Conservation (phyloP, 30 jellyfish, hydroid and myxozoan species). For the Chironex yamaguchii region DNA sequence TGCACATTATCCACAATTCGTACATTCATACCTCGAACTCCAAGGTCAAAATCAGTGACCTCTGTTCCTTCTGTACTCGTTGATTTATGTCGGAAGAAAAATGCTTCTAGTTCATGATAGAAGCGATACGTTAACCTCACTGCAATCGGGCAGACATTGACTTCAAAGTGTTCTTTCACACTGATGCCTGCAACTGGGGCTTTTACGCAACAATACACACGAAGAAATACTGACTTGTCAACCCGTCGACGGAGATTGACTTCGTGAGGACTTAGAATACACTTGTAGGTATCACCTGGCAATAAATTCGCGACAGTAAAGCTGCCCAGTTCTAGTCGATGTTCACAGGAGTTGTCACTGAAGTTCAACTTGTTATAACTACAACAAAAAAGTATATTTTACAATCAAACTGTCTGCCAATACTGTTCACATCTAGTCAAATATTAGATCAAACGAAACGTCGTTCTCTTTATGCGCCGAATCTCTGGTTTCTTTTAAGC, state of each 20-base stretch:
- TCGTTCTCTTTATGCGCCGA: too few species aligned
- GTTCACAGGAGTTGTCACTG: constrained; percentile 86
- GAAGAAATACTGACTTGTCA: constrained; percentile 89
- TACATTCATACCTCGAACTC: constrained; percentile 53
- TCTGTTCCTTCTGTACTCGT: constrained; percentile 48
- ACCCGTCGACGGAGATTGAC: constrained; percentile 90
- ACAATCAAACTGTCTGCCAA: neutral
- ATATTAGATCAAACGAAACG: neutral
- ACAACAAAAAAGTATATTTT: neutral
- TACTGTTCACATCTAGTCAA: neutral
- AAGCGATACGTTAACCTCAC: constrained; percentile 89
- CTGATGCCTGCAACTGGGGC: constrained; percentile 98
- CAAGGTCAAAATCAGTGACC: constrained; percentile 64
- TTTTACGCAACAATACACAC: constrained; percentile 89
- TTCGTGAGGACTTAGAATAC: constrained; percentile 89
- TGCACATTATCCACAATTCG: neutral
- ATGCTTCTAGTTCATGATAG: constrained; percentile 72
- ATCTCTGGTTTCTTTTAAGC: too few species aligned
- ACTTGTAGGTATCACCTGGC: constrained; percentile 91
- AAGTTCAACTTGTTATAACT: constrained; percentile 88
- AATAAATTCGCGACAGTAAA: constrained; percentile 83
- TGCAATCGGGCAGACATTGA: constrained; percentile 97
- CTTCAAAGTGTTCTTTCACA: constrained; percentile 93
- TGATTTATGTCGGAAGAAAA: constrained; percentile 78
- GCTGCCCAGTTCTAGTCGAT: constrained; percentile 91